Evolutionary conservation across 2,888 invertebrate genomes (phyloP).

Genomic region (Aporophyla nigra): DNA sequence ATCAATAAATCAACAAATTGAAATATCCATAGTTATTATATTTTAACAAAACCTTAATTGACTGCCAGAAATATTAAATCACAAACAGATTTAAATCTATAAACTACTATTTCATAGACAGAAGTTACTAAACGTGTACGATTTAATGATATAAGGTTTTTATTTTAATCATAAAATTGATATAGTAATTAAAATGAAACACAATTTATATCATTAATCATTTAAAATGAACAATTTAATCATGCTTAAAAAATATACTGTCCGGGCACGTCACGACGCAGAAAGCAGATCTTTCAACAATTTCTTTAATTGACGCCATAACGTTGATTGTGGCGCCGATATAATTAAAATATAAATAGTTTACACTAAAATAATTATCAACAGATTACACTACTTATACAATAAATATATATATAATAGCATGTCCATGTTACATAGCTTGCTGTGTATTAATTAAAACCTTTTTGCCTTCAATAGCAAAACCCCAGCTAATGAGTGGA

Average conservation of each 20-base stretch:
- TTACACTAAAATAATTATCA: conserved; percentile 55
- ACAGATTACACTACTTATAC: conserved; percentile 26
- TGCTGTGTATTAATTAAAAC: conserved; percentile 61
- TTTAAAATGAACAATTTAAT: conserved; percentile 48
- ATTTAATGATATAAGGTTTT: conserved; percentile 31
- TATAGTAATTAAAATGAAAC: conserved; percentile 59
- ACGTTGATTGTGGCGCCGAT: conserved; percentile 52
- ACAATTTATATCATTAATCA: conserved; percentile 56
- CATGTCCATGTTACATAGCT: conserved; percentile 56
- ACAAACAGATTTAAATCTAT: conserved; percentile 44
- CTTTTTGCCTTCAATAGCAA: conserved; percentile 65
- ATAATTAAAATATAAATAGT: conserved; percentile 58
- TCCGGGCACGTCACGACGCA: conserved; percentile 33
- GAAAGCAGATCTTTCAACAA: conserved; percentile 41
- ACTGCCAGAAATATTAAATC: conserved; percentile 52
- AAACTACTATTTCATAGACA: conserved; percentile 43
- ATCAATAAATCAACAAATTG: conserved; percentile 21
- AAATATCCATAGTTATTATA: conserved; percentile 35
- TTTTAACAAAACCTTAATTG: conserved; percentile 44
- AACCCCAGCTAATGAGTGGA: conserved; percentile 66
- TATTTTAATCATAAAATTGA: conserved; percentile 47
- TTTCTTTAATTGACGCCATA: conserved; percentile 52
- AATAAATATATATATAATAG: conserved; percentile 59
- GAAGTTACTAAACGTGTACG: conserved; percentile 56
- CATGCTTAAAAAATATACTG: conserved; percentile 31